Conservation (phyloP, 2,113 vertebrate genomes). For the Chloebia gouldiae region DNA sequence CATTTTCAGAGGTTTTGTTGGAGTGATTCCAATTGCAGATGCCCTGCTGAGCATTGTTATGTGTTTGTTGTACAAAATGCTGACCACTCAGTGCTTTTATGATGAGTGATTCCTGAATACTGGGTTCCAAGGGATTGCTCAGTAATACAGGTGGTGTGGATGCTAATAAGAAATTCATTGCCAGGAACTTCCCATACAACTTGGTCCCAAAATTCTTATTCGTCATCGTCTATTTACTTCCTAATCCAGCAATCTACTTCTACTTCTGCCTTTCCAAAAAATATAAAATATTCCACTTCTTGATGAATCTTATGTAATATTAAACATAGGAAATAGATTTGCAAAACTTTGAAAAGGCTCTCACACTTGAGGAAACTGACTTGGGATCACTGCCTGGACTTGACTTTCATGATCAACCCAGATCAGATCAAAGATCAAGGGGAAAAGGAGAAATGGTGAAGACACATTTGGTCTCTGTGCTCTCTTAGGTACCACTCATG, state of each 20-base stretch:
- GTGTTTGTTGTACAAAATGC: background rate
- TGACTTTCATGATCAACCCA: background rate
- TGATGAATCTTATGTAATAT: background rate
- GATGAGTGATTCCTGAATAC: background rate
- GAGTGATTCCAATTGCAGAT: background rate
- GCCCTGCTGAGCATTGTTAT: background rate
- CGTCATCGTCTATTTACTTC: background rate
- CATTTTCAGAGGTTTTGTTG: background rate
- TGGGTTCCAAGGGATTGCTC: background rate
- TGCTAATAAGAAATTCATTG: background rate
- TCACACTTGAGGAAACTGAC: background rate
- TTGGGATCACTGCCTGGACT: background rate
- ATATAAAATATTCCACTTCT: background rate
- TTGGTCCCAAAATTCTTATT: background rate
- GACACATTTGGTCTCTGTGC: background rate
- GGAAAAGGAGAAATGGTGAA: background rate
- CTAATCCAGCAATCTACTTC: background rate
- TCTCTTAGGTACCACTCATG: background rate
- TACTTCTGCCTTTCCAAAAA: background rate
- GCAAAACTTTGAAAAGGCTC: background rate
- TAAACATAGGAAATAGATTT: background rate
- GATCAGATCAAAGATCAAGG: background rate
- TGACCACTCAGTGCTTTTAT: background rate
- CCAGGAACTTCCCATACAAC: fast-evolving
- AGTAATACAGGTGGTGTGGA: background rate